Evolutionary conservation across 2,113 vertebrate species (phyloP).

Genomic region (Bungarus multicinctus): DNA sequence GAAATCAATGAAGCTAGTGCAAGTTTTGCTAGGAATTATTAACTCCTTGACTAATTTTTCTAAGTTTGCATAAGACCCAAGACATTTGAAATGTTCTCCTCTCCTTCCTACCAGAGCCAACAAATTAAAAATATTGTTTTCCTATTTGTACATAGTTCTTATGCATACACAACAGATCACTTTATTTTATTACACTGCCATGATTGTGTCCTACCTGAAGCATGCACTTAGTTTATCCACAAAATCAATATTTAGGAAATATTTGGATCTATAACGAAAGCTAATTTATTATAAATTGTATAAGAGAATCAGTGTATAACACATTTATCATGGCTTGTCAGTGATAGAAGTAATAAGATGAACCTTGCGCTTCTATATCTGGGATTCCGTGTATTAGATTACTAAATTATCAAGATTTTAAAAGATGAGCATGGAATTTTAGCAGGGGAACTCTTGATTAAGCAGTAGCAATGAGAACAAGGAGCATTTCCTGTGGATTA

Average conservation of each 20-base stretch:
- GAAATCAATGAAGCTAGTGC: not conserved
- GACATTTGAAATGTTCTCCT: not conserved
- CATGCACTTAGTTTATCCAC: too few relatives aligned
- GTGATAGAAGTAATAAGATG: fast-evolving
- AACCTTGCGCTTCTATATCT: not conserved
- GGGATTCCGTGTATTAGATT: not conserved
- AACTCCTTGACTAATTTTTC: not conserved
- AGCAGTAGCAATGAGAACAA: slow-evolving; percentile 31
- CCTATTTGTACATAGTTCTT: not conserved
- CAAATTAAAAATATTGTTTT: not conserved
- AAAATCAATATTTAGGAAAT: not conserved
- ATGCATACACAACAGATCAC: not conserved
- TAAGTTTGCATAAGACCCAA: not conserved
- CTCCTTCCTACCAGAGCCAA: not conserved
- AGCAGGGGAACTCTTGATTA: slow-evolving; percentile 42
- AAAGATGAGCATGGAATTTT: slow-evolving; percentile 36
- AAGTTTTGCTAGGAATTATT: not conserved
- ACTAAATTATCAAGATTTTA: slow-evolving; percentile 40
- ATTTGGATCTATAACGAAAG: not conserved
- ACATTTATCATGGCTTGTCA: not conserved
- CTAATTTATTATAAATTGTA: not conserved
- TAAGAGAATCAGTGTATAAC: not conserved
- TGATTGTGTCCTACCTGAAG: not conserved
- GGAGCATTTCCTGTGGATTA: slow-evolving; percentile 62
- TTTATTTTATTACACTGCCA: not conserved